Conservation (phyloP, 2,113 vertebrate genomes). For the Epinephelus cyanopodus region DNA sequence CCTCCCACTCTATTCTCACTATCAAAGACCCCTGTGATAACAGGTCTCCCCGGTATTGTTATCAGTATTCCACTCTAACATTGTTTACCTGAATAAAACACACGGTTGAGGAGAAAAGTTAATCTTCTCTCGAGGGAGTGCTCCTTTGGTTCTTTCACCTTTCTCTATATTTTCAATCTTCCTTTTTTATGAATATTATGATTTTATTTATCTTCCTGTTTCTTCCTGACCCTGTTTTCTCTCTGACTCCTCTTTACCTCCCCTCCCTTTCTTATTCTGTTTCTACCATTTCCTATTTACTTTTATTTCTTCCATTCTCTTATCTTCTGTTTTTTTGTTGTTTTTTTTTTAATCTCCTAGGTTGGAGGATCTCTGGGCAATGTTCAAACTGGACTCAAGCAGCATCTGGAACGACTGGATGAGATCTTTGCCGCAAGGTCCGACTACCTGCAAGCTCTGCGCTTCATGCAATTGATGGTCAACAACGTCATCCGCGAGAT, state of each 20-base stretch:
- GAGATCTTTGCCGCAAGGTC: slow-evolving; percentile 89
- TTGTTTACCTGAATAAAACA: slow-evolving; percentile 75
- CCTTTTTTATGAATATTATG: slow-evolving; percentile 51
- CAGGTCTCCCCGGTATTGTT: slow-evolving; percentile 58
- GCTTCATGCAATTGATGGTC: slow-evolving; percentile 89
- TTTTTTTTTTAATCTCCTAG: slow-evolving; percentile 70
- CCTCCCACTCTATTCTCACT: slow-evolving; percentile 61
- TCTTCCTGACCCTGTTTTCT: slow-evolving; percentile 33
- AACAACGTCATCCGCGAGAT: slow-evolving; percentile 87
- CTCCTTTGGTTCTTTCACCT: slow-evolving; percentile 53
- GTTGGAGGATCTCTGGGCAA: slow-evolving; percentile 83
- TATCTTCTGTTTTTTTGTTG: neutral
- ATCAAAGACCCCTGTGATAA: slow-evolving; percentile 70
- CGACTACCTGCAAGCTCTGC: slow-evolving; percentile 90
- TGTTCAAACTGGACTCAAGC: slow-evolving; percentile 87
- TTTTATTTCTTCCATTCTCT: neutral
- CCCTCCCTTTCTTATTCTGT: neutral
- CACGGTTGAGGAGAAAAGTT: slow-evolving; percentile 50
- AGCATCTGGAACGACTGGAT: slow-evolving; percentile 88
- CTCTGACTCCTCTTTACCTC: slow-evolving; percentile 9
- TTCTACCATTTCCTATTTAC: neutral
- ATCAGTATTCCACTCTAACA: slow-evolving; percentile 62
- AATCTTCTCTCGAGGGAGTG: slow-evolving; percentile 49
- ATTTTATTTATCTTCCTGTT: slow-evolving; percentile 42
- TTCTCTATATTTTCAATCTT: slow-evolving; percentile 41